These are phyloP conservation scores for Heterodera schachtii DNA, from an alignment of 1,140 invertebrate species.

Conservation along the genomic window DNA sequence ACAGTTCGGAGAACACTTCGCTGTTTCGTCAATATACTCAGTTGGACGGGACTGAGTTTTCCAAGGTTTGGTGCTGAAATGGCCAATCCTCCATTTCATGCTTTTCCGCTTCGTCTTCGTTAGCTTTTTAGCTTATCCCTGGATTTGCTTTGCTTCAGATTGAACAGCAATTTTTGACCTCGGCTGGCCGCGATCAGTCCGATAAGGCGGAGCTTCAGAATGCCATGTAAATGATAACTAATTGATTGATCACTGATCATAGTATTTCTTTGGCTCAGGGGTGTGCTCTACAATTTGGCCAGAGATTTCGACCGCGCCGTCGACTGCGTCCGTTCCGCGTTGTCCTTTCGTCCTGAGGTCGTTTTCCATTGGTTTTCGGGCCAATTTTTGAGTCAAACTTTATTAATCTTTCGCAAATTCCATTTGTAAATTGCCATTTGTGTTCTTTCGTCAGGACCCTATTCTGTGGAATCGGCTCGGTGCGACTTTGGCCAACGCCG, in stretches of 20 bases:
- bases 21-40: conserved; percentile 7
- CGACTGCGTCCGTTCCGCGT: conserved; percentile 88
- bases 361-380: conserved; percentile 41
- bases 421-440: conserved; percentile 8
- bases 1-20: conserved; percentile 20
- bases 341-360: conserved; percentile 79
- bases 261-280: conserved; percentile 90
- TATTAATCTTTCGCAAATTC: neutral
- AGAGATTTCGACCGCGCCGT: conserved; percentile 92
- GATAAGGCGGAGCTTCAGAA: conserved; percentile 27
- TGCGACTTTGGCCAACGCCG: conserved; percentile 92
- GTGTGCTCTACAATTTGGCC: conserved; percentile 90
- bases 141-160: conserved; percentile 5
- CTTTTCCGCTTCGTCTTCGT: no score
- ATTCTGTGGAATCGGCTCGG: conserved; percentile 95
- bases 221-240: conserved; percentile 12
- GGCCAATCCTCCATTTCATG: no score
- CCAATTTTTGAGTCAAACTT: neutral
- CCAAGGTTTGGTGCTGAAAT: neutral
- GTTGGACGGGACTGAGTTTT: conserved; percentile 26
- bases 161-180: conserved; percentile 15
- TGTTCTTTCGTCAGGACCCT: conserved; percentile 74
- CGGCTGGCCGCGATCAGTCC: conserved; percentile 6
- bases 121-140: no score
- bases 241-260: conserved; percentile 70